Base-by-base conservation (phyloP, 2,888 invertebrate genomes). In the Cyclophora albipunctata region DNA sequence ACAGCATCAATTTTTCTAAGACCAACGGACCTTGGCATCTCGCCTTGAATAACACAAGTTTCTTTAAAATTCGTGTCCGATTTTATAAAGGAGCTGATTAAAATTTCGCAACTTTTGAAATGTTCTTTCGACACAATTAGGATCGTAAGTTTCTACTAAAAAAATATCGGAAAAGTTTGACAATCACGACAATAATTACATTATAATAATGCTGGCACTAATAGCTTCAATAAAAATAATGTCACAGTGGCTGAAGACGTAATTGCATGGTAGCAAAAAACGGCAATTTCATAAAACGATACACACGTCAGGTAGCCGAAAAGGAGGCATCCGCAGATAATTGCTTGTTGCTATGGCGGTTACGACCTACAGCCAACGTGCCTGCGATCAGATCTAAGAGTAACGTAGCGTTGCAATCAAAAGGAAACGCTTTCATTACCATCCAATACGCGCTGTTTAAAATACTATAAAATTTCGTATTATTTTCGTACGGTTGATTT, bases 261-360 rank as follows among this genome's bases (percentile, higher is more conserved):
- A 52, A 55, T 58, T 55, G 50, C 6, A 33, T 34, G 40, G 20
- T 20, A 20, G 20, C 40, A 45, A 55, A 52, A 47, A 52, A 55
- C 47, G 42, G 50, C 48, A 53, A 55, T 53, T 57, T 50, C 34
- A 52, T 55, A 60, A 60, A 62, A 59, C 56, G 53, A 57, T 64
- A 59, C 49, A 51, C 42, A 20, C 20, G 20, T 20, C 20, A 20
- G 46, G 50, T 42, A 55, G 53, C 49, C 46, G 49, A 66, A 63
- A 64, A 62, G 63, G 58, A 63, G 5, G 59, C 61, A 60, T 62
- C 64, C 63, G 20, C 20, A 64, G 60, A 63, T 64, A 69, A 72
- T 66, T 62, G 69, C 52, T 55, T 63, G 72, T 73, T 73, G 69
- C 72, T 63, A 73, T 66, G 71, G 63, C 59, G 50, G 56, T 56